These are phyloP conservation scores for Oryctolagus cuniculus DNA, from an alignment of 2,113 vertebrate genomes.

Conservation along the genomic window mOryCun1.1 NC_091445.1:30412001-30412500, in stretches of 20 bases:
- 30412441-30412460: neutral
- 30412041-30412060: neutral
- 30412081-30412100: fast-evolving
- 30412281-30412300: slow-evolving; percentile 7
- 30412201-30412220: neutral
- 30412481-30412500: neutral
- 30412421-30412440: neutral
- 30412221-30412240: slow-evolving; percentile 35
- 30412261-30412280: neutral
- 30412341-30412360: neutral
- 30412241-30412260: neutral
- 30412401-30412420: neutral
- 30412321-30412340: neutral
- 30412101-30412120: neutral
- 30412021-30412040: neutral
- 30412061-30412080: neutral
- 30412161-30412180: slow-evolving; percentile 21
- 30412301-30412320: neutral
- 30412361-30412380: neutral
- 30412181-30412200: neutral
- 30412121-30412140: neutral
- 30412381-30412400: neutral
- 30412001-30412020: neutral
- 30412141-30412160: neutral
- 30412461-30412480: neutral